These are phyloP conservation scores for Bergia sp. DNA, from an alignment of 92 coral and sea anemone species.

Conservation along the genomic window DNA sequence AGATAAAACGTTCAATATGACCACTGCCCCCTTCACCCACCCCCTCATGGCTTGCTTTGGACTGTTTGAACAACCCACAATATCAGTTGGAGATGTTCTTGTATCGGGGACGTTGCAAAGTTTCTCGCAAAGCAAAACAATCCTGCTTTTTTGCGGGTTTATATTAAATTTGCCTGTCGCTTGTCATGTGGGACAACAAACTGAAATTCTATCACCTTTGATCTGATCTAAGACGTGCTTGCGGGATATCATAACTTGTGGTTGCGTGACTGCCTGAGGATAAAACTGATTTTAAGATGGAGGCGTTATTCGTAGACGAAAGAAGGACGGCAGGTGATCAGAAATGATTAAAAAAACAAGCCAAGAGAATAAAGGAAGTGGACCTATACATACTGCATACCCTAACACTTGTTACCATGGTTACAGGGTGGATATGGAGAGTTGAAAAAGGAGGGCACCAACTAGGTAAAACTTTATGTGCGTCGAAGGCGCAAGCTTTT, in stretches of 20 bases:
- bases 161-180: slow-evolving; percentile 5
- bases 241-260: too few relatives aligned
- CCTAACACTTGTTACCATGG: too few relatives aligned
- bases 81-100: neutral
- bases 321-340: too few relatives aligned
- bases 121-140: neutral
- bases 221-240: neutral
- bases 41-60: neutral
- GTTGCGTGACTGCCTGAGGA: neutral
- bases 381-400: too few relatives aligned
- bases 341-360: too few relatives aligned
- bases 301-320: neutral
- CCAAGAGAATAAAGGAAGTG: too few relatives aligned
- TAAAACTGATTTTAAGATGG: neutral
- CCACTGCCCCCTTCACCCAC: neutral
- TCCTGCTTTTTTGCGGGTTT: neutral
- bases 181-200: slow-evolving; percentile 6
- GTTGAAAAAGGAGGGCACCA: too few relatives aligned
- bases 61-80: neutral
- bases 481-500: too few relatives aligned
- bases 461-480: too few relatives aligned
- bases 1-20: neutral
- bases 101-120: neutral
- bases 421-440: too few relatives aligned
- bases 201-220: slow-evolving; percentile 25